Conservation (phyloP, 1,140 invertebrate species). For the Heterodera schachtii region DNA sequence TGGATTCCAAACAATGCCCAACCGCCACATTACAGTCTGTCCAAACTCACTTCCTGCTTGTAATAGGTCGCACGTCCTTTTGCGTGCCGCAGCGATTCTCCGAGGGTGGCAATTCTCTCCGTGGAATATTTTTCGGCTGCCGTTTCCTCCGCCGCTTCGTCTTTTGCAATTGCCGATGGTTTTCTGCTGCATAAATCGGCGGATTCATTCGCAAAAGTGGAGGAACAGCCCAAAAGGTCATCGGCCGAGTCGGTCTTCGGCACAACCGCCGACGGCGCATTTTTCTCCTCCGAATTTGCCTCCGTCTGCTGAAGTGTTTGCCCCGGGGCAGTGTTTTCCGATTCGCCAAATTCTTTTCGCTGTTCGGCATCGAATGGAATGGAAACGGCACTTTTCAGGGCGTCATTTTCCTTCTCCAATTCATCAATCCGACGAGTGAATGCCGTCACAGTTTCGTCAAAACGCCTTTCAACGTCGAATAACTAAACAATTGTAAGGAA, state of each 20-base stretch:
- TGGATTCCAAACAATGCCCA: too few relatives aligned
- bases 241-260: background rate
- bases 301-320: background rate
- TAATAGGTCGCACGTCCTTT: constrained; percentile 46
- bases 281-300: background rate
- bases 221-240: background rate
- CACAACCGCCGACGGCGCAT: background rate
- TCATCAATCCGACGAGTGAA: constrained; percentile 38
- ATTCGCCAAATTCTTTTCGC: background rate
- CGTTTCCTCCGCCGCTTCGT: background rate
- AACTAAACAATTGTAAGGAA: constrained; percentile 26
- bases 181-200: background rate
- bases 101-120: constrained; percentile 43
- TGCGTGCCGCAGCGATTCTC: constrained; percentile 41
- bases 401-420: constrained; percentile 42
- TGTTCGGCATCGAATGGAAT: background rate
- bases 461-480: constrained; percentile 48
- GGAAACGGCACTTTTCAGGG: background rate
- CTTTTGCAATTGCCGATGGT: background rate
- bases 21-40: too few relatives aligned
- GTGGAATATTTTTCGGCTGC: constrained; percentile 42
- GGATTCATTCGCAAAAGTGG: background rate
- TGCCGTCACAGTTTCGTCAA: constrained; percentile 33
- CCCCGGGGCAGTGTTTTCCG: background rate
- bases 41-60: constrained; percentile 44